Evolutionary conservation across 2,797 vertebrate genomes (phyloP).

Genomic region (Arremon brunneinucha): DNA sequence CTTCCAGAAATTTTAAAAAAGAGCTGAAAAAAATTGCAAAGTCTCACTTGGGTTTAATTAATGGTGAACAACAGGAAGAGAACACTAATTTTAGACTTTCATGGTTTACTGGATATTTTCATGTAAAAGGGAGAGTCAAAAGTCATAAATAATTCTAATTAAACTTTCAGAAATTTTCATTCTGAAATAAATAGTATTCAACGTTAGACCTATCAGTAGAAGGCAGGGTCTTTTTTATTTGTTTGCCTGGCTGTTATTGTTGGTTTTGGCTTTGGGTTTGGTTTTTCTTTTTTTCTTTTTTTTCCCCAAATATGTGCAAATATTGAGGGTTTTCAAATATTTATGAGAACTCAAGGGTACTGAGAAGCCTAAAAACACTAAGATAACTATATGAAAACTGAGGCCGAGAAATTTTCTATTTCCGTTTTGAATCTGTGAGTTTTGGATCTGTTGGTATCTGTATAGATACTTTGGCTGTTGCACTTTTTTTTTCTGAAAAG

Average conservation of each 20-base stretch:
- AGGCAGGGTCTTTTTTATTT: neutral
- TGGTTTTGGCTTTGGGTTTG: fast-evolving
- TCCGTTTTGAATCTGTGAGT: neutral
- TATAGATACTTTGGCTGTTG: neutral
- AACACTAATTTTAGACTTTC: neutral
- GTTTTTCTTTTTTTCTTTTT: neutral
- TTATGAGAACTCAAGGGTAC: neutral
- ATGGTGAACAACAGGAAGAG: neutral
- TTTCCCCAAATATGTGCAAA: neutral
- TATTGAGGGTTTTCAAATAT: neutral
- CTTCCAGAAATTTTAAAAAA: neutral
- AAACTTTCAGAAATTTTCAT: neutral
- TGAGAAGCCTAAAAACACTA: neutral
- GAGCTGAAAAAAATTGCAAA: neutral
- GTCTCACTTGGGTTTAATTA: neutral
- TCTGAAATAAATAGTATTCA: neutral
- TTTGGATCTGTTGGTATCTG: neutral
- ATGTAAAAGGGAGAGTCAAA: neutral
- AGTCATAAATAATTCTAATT: neutral
- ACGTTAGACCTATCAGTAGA: neutral
- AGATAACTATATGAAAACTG: neutral
- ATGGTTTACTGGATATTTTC: neutral
- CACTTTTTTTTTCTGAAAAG: neutral
- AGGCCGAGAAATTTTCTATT: neutral
- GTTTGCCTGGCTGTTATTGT: fast-evolving